A percentile compares a stretch with the other conserved stretches of the same genome.
phyloP scores from a whole-genome alignment of 2,113 vertebrate species.

The Athene noctua region DNA sequence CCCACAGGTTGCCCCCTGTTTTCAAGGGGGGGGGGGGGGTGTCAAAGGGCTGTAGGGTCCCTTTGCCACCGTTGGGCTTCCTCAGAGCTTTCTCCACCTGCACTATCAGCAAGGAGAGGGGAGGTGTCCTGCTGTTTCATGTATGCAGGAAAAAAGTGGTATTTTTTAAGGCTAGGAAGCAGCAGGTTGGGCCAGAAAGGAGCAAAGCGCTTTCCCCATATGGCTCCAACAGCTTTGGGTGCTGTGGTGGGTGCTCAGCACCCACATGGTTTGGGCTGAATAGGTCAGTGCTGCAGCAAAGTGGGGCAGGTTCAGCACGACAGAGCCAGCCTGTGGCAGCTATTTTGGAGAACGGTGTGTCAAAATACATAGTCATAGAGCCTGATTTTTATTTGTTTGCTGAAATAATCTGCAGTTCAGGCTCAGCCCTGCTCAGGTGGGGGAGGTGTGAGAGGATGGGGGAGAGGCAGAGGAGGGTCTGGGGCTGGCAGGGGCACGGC shows the following conservation, averaged over 20 bases:
- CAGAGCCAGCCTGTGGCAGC: rapidly evolving
- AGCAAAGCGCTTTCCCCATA: rapidly evolving
- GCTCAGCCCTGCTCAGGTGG: not conserved
- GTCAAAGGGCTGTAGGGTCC: not conserved
- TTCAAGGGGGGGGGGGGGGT: not conserved
- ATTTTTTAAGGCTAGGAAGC: not conserved
- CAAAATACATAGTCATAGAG: rapidly evolving
- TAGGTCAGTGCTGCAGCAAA: not conserved
- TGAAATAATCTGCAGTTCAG: not conserved
- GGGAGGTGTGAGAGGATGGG: not conserved
- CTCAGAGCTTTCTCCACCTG: not conserved
- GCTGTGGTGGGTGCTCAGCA: not conserved
- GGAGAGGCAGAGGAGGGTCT: not conserved
- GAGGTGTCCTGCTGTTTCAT: not conserved
- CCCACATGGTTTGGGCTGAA: not conserved
- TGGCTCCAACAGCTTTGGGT: rapidly evolving
- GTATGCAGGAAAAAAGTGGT: rapidly evolving
- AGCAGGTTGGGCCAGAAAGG: not conserved
- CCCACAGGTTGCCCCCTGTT: not conserved
- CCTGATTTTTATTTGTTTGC: not conserved
- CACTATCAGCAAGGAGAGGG: not conserved
- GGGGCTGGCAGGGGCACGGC: rapidly evolving
- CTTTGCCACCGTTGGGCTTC: rapidly evolving
- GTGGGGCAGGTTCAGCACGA: rapidly evolving
- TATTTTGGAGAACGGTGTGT: rapidly evolving